Conservation (phyloP, 2,113 vertebrate species). For the Stomatorhinus ivindoensis region DNA sequence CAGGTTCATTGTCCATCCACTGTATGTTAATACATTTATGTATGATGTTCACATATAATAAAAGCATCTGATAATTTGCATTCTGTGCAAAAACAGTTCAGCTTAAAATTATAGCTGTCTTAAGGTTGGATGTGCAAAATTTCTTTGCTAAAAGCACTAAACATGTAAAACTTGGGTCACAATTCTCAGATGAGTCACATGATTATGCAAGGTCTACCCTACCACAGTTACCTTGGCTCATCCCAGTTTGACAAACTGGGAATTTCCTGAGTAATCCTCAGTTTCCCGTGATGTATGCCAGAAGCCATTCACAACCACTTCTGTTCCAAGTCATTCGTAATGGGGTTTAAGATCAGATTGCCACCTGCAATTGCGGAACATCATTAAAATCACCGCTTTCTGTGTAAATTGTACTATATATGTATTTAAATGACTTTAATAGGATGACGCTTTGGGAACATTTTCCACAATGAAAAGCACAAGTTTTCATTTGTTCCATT, state of each 20-base stretch:
- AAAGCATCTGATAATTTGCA: constrained; percentile 4
- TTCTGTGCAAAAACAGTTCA: constrained; percentile 11
- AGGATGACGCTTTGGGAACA: background rate
- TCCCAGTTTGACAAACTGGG: background rate
- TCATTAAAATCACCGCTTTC: background rate
- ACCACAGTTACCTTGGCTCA: background rate
- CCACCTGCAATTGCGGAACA: background rate
- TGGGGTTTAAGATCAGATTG: background rate
- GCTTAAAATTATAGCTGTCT: background rate
- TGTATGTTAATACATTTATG: background rate
- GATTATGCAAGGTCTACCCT: background rate
- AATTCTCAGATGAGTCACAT: background rate
- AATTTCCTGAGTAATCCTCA: background rate
- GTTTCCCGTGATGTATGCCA: background rate
- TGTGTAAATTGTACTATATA: background rate
- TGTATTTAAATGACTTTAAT: background rate
- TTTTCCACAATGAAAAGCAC: background rate
- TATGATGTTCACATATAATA: background rate
- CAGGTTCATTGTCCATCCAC: background rate
- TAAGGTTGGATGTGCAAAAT: background rate
- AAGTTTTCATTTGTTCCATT: background rate
- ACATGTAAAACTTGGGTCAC: background rate
- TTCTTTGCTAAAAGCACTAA: background rate
- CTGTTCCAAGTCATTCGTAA: background rate
- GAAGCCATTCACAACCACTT: background rate